Base-by-base conservation (phyloP, 2,797 vertebrate species). In the Clamator glandarius region DNA sequence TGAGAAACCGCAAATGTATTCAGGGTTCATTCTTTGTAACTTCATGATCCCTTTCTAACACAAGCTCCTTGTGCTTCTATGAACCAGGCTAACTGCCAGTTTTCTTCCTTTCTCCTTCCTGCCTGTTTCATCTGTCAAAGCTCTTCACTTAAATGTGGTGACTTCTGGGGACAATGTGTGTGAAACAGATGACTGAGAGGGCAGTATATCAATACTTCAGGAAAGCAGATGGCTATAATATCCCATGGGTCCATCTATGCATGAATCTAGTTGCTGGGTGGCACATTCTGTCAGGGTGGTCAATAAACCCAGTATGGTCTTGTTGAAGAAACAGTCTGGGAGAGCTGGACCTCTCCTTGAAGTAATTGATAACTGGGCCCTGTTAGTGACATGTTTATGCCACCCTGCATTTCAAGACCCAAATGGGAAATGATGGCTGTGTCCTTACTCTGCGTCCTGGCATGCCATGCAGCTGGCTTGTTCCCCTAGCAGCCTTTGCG, bases 211-310 rank as follows among this genome's bases (percentile, higher is more conserved):
- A 72, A 21, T 87, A 72, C 89, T 83, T 72, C 67, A 69, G 81
- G 67, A 88, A 81, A 92, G 69, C 97, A 97, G 96, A 96, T 96
- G 96, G 94, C 82, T 82, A 26, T 44, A 29, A 25, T 8, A 15
- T 93, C 96, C 80, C 87, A 15, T 11, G 81, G 85, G 90, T 35
- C 90, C 70, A n/a, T 81, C 91, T 42, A 4, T 35, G 36, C 31
- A 51, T 52, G 84, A 72, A 64, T 88, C 48, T 89, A 75, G 86
- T 90, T 94, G 95, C 84, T 93, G 33, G 80, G 54, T 52, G 59
- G 55, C 80, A 83, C 2, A 3, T 75, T 74, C 69, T 91, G 72
- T 50, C 81, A 87, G 80, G 83, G 90, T 95, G 94, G 89, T 92
- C 90, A 51, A 44, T 17, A 90, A 88, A 12, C 18, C 21, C 74